Evolutionary conservation across 2,113 vertebrate genomes (phyloP).

Genomic region (Antechinus flavipes): DNA sequence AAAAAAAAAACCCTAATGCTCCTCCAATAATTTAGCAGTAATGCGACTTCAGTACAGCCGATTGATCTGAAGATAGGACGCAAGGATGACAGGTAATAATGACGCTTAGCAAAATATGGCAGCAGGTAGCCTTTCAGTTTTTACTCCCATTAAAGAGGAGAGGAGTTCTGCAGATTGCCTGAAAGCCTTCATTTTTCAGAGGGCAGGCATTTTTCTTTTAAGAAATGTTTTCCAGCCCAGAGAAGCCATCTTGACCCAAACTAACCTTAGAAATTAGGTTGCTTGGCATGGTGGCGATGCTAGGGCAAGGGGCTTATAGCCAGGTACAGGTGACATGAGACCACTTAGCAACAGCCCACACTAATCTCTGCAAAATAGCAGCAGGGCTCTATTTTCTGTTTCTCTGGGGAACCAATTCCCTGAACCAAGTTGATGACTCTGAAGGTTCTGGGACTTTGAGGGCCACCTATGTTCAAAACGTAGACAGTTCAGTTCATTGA

Average conservation of each 20-base stretch:
- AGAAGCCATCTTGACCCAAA: background rate
- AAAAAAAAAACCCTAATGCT: constrained; percentile 23
- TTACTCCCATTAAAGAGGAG: constrained; percentile 14
- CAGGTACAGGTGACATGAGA: background rate
- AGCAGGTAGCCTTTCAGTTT: constrained; percentile 6
- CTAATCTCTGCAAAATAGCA: background rate
- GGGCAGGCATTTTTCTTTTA: background rate
- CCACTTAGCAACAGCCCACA: accelerated
- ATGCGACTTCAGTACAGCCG: background rate
- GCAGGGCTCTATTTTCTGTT: accelerated
- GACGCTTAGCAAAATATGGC: background rate
- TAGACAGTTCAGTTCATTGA: background rate
- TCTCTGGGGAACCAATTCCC: background rate
- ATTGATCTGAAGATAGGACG: no score
- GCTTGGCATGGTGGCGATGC: accelerated
- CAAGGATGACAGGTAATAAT: background rate
- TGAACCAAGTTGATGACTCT: background rate
- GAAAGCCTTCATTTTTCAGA: background rate
- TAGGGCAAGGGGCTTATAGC: background rate
- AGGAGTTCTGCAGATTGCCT: background rate
- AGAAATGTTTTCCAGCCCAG: background rate
- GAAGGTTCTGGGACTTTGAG: background rate
- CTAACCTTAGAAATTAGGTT: background rate
- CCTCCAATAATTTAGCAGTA: background rate
- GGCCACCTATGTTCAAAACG: background rate